phyloP scores from a whole-genome alignment of 2,888 invertebrate genomes.

The Lepetodrilus schrolli region DNA sequence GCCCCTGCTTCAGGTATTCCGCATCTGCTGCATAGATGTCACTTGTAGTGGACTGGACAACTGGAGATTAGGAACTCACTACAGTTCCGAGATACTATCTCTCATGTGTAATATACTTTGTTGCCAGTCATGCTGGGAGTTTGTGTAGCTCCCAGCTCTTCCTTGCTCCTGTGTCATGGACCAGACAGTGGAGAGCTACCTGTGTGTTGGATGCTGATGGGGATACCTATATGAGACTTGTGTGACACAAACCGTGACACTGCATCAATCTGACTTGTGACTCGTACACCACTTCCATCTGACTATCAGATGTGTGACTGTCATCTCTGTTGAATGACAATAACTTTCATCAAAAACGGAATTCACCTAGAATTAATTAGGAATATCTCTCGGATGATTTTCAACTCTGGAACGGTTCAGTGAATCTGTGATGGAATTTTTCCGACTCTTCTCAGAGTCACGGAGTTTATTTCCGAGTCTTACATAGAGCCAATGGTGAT shows the following conservation, averaged over 20 bases:
- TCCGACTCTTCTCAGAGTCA: not conserved
- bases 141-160: not conserved
- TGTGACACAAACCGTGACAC: too few species aligned
- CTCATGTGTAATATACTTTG: not conserved
- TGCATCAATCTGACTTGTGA: too few species aligned
- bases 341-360: not conserved
- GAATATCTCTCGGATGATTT: not conserved
- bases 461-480: not conserved
- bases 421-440: not conserved
- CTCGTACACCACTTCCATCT: too few species aligned
- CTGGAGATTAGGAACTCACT: not conserved
- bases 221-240: too few species aligned
- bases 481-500: constrained; percentile 49
- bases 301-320: not conserved
- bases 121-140: not conserved
- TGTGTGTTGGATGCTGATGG: too few species aligned
- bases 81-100: not conserved
- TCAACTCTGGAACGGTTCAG: not conserved
- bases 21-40: constrained; percentile 10
- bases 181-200: too few species aligned
- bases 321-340: not conserved
- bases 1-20: constrained; percentile 1
- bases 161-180: too few species aligned
- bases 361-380: not conserved
- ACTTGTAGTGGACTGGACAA: not conserved